Percentiles rank a stretch among this genome's conserved stretches.
These are phyloP conservation scores for Motacilla alba DNA, from an alignment of 2,113 vertebrate species.

Conservation along the genomic window DNA sequence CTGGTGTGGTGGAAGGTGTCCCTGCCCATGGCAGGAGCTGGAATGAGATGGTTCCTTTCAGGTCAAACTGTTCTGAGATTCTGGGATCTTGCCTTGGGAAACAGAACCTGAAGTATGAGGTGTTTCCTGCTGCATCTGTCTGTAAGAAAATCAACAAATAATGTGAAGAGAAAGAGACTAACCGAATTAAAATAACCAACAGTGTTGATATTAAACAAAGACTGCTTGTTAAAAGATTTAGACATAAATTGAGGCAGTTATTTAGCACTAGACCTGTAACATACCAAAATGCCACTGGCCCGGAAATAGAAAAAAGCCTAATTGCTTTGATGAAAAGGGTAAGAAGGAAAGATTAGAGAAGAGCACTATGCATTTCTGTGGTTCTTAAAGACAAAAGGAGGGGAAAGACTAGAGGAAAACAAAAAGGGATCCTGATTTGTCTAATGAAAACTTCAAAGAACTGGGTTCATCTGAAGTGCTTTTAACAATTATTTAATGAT, in stretches of 20 bases:
- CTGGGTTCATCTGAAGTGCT: not conserved
- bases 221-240: not conserved
- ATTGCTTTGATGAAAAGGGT: not conserved
- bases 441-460: not conserved
- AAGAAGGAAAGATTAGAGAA: not conserved
- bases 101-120: accelerated
- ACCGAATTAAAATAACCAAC: not conserved
- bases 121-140: not conserved
- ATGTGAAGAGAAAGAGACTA: not conserved
- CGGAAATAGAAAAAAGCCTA: not conserved
- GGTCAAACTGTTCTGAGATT: not conserved
- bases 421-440: not conserved
- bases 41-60: not conserved
- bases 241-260: not conserved
- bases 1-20: not conserved
- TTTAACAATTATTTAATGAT: not conserved
- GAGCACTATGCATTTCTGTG: not conserved
- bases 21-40: not conserved
- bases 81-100: not conserved
- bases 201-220: not conserved
- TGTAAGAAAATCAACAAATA: not conserved
- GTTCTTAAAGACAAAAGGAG: not conserved
- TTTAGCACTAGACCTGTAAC: not conserved
- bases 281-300: not conserved
- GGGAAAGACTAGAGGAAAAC: not conserved